Percentiles rank a stretch among this genome's conserved stretches.
phyloP scores from a whole-genome alignment of 2,888 invertebrate genomes.

The Cerastis leucographa region DNA sequence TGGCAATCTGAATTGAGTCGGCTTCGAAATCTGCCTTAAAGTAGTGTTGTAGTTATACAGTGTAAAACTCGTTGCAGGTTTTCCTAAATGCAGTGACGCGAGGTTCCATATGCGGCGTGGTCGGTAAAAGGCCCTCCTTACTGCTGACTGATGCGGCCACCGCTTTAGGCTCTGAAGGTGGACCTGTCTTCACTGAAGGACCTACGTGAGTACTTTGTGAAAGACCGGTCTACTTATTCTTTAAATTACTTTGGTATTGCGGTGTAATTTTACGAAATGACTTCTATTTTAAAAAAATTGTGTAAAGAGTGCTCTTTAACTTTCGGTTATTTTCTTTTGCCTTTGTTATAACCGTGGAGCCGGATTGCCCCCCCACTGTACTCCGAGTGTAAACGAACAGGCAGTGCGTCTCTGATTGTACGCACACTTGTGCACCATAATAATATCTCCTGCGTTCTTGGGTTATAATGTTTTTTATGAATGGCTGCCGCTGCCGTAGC shows the following conservation, averaged over 20 bases:
- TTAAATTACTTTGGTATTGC: background rate
- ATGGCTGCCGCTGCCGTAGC: too few species aligned
- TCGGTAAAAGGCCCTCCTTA: slow-evolving; percentile 88
- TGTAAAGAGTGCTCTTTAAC: background rate
- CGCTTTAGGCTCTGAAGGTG: slow-evolving; percentile 91
- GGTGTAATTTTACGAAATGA: background rate
- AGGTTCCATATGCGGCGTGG: slow-evolving; percentile 90
- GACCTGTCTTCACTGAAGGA: slow-evolving; percentile 89
- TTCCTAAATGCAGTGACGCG: slow-evolving; percentile 90
- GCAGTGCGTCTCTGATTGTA: background rate
- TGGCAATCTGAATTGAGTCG: background rate
- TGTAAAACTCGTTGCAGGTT: slow-evolving; percentile 73
- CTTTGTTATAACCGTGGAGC: background rate
- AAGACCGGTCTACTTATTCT: background rate
- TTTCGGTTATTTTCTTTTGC: background rate
- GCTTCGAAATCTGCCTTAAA: background rate
- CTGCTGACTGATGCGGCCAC: slow-evolving; percentile 91
- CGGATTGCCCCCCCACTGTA: background rate
- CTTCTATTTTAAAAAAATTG: background rate
- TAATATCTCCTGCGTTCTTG: background rate
- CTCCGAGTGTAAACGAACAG: background rate
- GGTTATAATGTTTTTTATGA: background rate
- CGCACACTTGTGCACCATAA: background rate
- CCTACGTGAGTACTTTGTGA: slow-evolving; percentile 75
- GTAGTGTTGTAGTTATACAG: background rate